Evolutionary conservation across 2,888 invertebrate genomes (phyloP).

Genomic region (Trileptium ribeirensis): DNA sequence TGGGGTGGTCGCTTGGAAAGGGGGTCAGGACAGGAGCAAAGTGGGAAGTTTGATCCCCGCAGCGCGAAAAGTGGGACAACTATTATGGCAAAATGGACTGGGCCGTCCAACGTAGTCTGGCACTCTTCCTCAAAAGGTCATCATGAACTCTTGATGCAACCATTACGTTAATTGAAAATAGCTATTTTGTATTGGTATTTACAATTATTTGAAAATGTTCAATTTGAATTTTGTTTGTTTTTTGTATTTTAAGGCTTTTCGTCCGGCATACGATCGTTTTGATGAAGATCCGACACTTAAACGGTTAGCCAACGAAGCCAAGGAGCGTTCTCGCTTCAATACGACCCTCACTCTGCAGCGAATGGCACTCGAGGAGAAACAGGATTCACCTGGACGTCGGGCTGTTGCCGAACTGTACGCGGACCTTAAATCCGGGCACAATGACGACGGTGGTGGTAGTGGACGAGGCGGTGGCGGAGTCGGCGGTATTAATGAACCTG

Average conservation of each 20-base stretch:
- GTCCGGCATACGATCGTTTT: neutral
- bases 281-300: neutral
- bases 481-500: neutral
- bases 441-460: neutral
- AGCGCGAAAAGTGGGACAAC: too few species aligned
- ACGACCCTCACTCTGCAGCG: neutral
- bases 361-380: neutral
- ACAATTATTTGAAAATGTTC: too few species aligned
- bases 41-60: too few species aligned
- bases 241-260: neutral
- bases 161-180: too few species aligned
- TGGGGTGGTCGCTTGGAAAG: too few species aligned
- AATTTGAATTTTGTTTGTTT: too few species aligned
- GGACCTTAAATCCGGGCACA: neutral
- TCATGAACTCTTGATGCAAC: too few species aligned
- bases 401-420: neutral
- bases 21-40: too few species aligned
- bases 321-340: neutral
- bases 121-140: too few species aligned
- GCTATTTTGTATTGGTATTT: too few species aligned
- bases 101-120: too few species aligned
- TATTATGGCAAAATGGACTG: too few species aligned
- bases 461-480: neutral
- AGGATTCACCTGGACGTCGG: neutral
- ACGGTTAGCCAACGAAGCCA: neutral